phyloP scores from a whole-genome alignment of 2,888 invertebrate genomes.

The Cepaea hortensis region DNA sequence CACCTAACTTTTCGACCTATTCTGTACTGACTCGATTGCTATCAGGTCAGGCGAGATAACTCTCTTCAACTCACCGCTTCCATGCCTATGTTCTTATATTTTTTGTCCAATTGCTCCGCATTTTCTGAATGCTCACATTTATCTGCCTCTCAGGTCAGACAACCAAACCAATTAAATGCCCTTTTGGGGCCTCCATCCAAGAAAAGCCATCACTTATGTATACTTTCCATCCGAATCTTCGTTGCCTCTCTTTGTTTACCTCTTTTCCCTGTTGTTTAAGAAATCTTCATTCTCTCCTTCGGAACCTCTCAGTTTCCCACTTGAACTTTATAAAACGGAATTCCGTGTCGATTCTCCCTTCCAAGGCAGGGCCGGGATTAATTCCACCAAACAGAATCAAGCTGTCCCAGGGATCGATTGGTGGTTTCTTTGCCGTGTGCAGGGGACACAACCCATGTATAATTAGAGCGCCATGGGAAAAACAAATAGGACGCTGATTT shows the following conservation, averaged over 20 bases:
- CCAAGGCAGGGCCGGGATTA: background rate
- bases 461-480: background rate
- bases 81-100: too few relatives aligned
- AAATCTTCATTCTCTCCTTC: background rate
- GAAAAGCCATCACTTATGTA: background rate
- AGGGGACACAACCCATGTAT: background rate
- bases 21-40: too few relatives aligned
- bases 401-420: background rate
- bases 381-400: background rate
- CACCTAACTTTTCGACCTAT: too few relatives aligned
- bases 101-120: background rate
- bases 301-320: too few relatives aligned
- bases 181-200: background rate
- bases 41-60: too few relatives aligned
- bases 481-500: background rate
- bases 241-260: background rate
- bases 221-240: background rate
- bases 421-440: background rate
- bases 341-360: background rate
- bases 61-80: too few relatives aligned
- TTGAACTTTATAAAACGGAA: too few relatives aligned
- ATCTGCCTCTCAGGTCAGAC: background rate
- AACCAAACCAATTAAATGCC: background rate
- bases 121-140: background rate
- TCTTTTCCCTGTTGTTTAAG: background rate